Base-by-base conservation (phyloP, 2,888 invertebrate species). In the Amorpha juglandis region DNA sequence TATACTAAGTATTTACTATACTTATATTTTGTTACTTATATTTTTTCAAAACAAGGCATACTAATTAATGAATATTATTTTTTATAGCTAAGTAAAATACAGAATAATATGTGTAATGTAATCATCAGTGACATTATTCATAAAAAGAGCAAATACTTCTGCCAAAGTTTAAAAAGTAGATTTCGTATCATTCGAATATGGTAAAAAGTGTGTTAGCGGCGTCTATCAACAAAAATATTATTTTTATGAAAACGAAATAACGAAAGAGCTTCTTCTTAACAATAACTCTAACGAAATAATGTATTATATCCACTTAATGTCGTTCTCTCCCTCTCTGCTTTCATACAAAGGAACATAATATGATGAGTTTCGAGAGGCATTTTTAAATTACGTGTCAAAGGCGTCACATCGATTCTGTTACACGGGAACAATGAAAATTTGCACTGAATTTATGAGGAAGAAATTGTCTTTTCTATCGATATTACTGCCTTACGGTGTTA, bases 401-500 rank as follows among this genome's bases (percentile, higher is more conserved):
- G 74, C 72, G 76, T 74, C 74, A 74, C 74, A 77, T 71, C 65
- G 65, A 70, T 71, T 73, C 67, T 66, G 55, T 66, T 33, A 73
- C 72, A 73, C 69, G 71, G 70, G 63, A 73, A 81, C 72, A 74
- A 87, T 87, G 83, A 81, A 78, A 78, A 78, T 76, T 73, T 69
- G 79, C 51, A 79, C 71, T 67, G 80, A 80, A 77, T 81, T 79
- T 77, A 75, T 84, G 65, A 86, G 81, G 78, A 74, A 75, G 65
- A 87, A 76, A 75, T 79, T 86, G 69, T 72, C 74, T 63, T 74
- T 80, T 73, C 77, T 81, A 65, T 76, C 76, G 48, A 83, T 82
- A 6, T 70, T 87, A 67, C 74, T 92, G 47, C 92, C 92, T 27
- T 92, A 89, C 73, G 92, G 92, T 48, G 86, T 89, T 12, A 67